Base-by-base conservation (phyloP, 2,888 invertebrate species). In the Lamproptera curius region DNA sequence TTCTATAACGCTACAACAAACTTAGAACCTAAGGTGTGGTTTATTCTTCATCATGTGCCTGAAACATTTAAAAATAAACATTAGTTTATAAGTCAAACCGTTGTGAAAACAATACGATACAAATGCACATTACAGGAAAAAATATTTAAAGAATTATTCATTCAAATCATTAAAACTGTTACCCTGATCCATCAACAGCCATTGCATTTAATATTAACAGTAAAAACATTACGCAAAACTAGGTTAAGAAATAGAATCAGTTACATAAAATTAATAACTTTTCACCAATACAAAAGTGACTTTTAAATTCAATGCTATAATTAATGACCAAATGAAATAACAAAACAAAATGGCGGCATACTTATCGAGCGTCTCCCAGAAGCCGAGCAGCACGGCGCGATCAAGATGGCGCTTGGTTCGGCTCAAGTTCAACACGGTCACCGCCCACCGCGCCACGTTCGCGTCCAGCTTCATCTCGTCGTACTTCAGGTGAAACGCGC, bases 351-450 rank as follows among this genome's bases (percentile, higher is more conserved):
- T 20, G 3, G 4, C 20, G 11, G 87, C 91, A 76, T 87, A 97
- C 95, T 94, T 96, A 85, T 99, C 99, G 34, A 99, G 89, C 56
- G 94, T 94, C 79, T 98, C 98, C 99, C 99, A 99, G 85, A 99
- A 98, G 59, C 94, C 93, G 90, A 98, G 95, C 44, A 99, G 89
- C 20, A 95, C 94, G 37, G 99, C 99, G 66, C 98, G 91, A 87
- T 99, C 99, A 67, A 99, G 92, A 91, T 99, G 99, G 43, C 99
- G 90, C 82, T 97, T 97, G 43, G 95, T 94, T 69, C 96, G 91
- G 51, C 97, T 97, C 37, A 99, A 89, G 73, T 95, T 93, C 55
- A 99, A 92, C 16, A 98, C 94, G 34, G 95, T 95, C 5, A 99
- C 99, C 26, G 97, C 96, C 99, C 99, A 99, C 67, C 97, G 95